Evolutionary conservation across 2,797 vertebrate genomes (phyloP).

Genomic region (Diplodus puntazzo): DNA sequence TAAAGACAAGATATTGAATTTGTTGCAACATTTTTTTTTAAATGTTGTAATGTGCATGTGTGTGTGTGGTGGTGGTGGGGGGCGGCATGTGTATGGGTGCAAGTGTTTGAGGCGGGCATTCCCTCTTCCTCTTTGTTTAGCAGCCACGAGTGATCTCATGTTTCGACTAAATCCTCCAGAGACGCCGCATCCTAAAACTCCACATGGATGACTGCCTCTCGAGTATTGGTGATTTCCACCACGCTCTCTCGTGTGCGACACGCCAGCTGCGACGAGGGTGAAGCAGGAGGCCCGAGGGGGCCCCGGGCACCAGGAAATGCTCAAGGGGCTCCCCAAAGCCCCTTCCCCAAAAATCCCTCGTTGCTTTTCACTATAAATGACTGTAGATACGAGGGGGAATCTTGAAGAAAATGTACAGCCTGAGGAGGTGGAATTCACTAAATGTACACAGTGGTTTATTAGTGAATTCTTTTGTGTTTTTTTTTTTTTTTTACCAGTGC

Average conservation of each 20-base stretch:
- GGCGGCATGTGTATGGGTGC: neutral
- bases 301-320: conserved; percentile 13
- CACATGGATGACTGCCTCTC: conserved; percentile 64
- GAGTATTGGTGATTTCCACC: conserved; percentile 72
- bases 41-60: neutral
- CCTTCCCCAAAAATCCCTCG: conserved; percentile 50
- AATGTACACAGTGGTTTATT: neutral
- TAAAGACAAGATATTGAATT: neutral
- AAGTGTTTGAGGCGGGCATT: conserved; percentile 27
- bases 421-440: neutral
- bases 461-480: neutral
- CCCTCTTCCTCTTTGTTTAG: conserved; percentile 63
- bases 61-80: neutral
- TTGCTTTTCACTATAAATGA: conserved; percentile 36
- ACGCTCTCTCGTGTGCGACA: neutral
- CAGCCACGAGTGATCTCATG: conserved; percentile 1
- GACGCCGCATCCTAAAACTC: conserved; percentile 65
- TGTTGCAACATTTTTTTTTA: neutral
- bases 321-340: conserved; percentile 56
- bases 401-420: conserved; percentile 34
- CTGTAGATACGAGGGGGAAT: conserved; percentile 14
- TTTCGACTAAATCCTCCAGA: conserved; percentile 69
- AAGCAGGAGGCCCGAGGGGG: neutral
- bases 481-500: too few species aligned
- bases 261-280: conserved; percentile 58